These are phyloP conservation scores for Parasteatoda lunata DNA, from an alignment of 2,888 invertebrate species.

Conservation along the genomic window DNA sequence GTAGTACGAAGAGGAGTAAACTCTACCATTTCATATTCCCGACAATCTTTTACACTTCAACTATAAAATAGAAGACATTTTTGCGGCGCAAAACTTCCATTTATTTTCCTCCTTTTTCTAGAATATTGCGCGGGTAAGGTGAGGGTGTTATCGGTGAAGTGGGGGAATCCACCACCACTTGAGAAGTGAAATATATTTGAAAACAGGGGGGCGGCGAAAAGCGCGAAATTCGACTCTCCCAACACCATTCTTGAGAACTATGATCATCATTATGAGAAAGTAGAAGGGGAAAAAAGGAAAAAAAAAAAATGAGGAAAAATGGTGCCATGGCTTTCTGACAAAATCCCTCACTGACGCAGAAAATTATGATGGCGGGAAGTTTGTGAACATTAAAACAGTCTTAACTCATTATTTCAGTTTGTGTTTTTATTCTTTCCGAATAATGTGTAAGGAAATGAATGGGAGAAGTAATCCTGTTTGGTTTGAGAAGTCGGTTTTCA, in stretches of 20 bases:
- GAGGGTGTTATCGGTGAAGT: not conserved
- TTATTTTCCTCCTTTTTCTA: slow-evolving; percentile 13
- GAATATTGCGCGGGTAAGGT: not conserved
- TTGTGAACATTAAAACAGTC: not conserved
- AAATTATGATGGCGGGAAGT: not conserved
- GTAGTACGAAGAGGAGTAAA: slow-evolving; percentile 13
- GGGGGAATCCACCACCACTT: slow-evolving; percentile 16
- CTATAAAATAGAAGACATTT: slow-evolving; percentile 41
- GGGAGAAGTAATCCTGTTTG: too few relatives aligned
- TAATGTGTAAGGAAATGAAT: too few relatives aligned
- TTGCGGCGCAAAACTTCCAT: slow-evolving; percentile 21
- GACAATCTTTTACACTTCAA: slow-evolving; percentile 14
- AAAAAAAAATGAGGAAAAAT: not conserved
- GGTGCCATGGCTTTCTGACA: not conserved
- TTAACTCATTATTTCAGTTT: not conserved
- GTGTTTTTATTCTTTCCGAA: too few relatives aligned
- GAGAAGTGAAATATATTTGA: slow-evolving; percentile 47
- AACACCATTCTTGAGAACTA: not conserved
- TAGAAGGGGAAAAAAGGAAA: not conserved
- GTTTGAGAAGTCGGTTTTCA: too few relatives aligned
- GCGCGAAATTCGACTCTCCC: not conserved
- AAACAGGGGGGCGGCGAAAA: not conserved
- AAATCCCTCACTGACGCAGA: not conserved
- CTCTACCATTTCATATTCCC: slow-evolving; percentile 13
- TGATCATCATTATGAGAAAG: not conserved